phyloP scores from a whole-genome alignment of 2,888 invertebrate genomes.

The Cecidostiba fungosa region DNA sequence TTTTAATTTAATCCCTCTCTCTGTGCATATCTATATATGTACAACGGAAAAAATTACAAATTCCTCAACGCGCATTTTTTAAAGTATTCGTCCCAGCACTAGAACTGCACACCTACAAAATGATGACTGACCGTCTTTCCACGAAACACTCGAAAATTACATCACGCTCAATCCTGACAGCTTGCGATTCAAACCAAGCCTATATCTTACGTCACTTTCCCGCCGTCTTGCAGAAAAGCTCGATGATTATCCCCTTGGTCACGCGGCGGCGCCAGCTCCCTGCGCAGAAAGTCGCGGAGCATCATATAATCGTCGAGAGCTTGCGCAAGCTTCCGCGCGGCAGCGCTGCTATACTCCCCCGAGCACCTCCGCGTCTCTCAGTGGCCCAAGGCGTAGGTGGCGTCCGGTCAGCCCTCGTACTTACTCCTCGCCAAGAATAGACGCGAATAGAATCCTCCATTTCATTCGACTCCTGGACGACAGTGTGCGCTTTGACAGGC shows the following conservation, averaged over 20 bases:
- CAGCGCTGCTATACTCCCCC: constrained; percentile 4
- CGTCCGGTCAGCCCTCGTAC: not conserved
- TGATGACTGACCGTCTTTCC: too few species aligned
- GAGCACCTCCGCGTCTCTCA: constrained; percentile 13
- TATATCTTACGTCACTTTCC: not conserved
- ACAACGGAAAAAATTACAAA: too few species aligned
- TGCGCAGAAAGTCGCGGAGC: constrained; percentile 3
- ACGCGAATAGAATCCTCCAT: not conserved
- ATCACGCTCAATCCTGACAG: too few species aligned
- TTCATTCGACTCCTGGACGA: not conserved
- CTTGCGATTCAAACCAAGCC: not conserved
- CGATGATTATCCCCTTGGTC: not conserved
- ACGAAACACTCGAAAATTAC: too few species aligned
- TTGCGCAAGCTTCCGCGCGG: constrained; percentile 13
- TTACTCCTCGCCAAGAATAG: constrained; percentile 17
- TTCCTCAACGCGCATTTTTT: too few species aligned
- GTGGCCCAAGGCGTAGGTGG: constrained; percentile 43
- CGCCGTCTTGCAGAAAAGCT: not conserved
- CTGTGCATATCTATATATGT: too few species aligned
- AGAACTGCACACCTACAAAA: too few species aligned
- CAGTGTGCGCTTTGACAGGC: not conserved
- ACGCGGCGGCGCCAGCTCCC: not conserved
- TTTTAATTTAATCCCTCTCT: too few species aligned
- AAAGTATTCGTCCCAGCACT: too few species aligned
- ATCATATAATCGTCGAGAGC: not conserved